Conservation (phyloP, 1,140 invertebrate species). For the Acyrthosiphon pisum region DNA sequence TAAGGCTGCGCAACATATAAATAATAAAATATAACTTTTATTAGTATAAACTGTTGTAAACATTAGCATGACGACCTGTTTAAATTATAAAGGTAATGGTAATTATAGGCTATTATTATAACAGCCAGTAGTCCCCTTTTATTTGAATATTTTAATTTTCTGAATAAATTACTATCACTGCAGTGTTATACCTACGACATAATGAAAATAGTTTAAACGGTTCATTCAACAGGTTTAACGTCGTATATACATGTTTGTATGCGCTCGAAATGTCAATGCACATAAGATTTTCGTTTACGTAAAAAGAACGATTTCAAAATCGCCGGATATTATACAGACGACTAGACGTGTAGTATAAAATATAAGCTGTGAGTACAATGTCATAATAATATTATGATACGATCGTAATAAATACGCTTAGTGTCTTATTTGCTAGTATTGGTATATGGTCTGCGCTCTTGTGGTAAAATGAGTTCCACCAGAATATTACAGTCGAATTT, state of each 20-base stretch:
- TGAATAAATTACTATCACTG: neutral
- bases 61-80: constrained; percentile 27
- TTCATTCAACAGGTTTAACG: neutral
- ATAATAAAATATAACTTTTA: neutral
- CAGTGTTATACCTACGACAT: neutral
- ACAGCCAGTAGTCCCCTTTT: neutral
- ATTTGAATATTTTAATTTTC: constrained; percentile 30
- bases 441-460: neutral
- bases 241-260: neutral
- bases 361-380: neutral
- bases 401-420: neutral
- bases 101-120: neutral
- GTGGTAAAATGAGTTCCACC: neutral
- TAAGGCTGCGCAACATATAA: neutral
- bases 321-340: neutral
- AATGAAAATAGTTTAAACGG: constrained; percentile 8
- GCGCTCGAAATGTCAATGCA: neutral
- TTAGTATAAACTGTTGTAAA: neutral
- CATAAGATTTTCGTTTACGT: neutral
- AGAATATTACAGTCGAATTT: neutral
- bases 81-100: neutral
- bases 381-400: neutral
- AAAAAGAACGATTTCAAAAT: neutral
- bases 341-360: too few species aligned
- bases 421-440: neutral